Percentiles rank a stretch among this genome's conserved stretches.
Conservation (phyloP, 2,888 invertebrate genomes). For the Parthenolecanium corni region DNA sequence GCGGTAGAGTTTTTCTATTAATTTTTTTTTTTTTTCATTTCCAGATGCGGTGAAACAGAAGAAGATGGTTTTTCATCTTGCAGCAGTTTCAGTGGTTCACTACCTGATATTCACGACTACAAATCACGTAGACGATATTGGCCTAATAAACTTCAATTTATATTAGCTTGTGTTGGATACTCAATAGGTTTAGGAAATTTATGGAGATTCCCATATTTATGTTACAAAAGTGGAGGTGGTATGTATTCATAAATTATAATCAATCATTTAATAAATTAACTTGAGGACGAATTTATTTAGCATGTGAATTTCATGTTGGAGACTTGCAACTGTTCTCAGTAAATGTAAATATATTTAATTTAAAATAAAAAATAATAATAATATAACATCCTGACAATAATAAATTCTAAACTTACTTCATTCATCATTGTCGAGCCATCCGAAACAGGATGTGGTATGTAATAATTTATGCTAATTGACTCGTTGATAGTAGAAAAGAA, state of each 20-base stretch:
- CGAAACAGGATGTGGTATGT: too few relatives aligned
- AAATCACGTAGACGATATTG: slow-evolving; percentile 45
- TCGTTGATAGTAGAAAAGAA: too few relatives aligned
- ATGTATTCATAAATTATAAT: slow-evolving; percentile 36
- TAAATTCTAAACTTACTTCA: too few relatives aligned
- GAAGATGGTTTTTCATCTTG: slow-evolving; percentile 57
- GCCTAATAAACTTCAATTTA: slow-evolving; percentile 81
- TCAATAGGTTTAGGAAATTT: slow-evolving; percentile 81
- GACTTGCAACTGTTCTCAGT: too few relatives aligned
- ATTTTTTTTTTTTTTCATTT: neutral
- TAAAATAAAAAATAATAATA: too few relatives aligned
- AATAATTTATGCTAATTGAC: too few relatives aligned
- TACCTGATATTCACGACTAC: slow-evolving; percentile 33
- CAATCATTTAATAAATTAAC: slow-evolving; percentile 9
- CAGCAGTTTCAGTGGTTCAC: slow-evolving; percentile 48
- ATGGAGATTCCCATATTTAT: slow-evolving; percentile 86
- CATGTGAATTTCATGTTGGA: too few relatives aligned
- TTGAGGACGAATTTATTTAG: too few relatives aligned
- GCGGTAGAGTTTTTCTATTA: too few relatives aligned
- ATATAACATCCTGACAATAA: too few relatives aligned
- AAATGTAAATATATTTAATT: too few relatives aligned
- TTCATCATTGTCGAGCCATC: too few relatives aligned
- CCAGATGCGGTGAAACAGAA: slow-evolving; percentile 21
- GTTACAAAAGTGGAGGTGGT: slow-evolving; percentile 85
- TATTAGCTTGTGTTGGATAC: slow-evolving; percentile 77